Evolutionary conservation across 1,140 invertebrate genomes (phyloP).

Genomic region (Varroa destructor): DNA sequence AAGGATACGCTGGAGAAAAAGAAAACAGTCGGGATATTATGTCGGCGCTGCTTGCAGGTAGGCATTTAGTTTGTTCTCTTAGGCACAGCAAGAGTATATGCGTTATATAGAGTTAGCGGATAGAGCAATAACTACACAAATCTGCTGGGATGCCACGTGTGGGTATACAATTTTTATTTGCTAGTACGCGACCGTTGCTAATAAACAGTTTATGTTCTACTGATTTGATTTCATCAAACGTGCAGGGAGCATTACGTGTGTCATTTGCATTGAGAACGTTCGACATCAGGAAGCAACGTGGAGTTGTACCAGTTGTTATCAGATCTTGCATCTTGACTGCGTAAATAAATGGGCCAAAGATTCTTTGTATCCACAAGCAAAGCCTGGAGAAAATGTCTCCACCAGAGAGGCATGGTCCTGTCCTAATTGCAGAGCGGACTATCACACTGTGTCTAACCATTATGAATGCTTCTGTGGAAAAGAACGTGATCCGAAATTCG

Average conservation of each 20-base stretch:
- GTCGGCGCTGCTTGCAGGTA: neutral
- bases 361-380: slow-evolving; percentile 56
- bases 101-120: no score
- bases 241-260: neutral
- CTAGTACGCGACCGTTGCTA: no score
- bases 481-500: slow-evolving; percentile 70
- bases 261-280: slow-evolving; percentile 21
- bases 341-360: slow-evolving; percentile 85
- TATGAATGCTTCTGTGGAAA: slow-evolving; percentile 29
- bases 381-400: slow-evolving; percentile 44
- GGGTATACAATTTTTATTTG: no score
- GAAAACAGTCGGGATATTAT: neutral
- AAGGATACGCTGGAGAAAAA: neutral
- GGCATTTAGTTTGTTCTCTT: no score
- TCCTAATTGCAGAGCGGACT: slow-evolving; percentile 9
- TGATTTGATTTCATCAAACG: no score
- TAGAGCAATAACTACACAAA: no score
- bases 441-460: slow-evolving; percentile 23
- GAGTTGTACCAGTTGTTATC: slow-evolving; percentile 63
- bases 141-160: no score
- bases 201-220: no score
- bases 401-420: slow-evolving; percentile 41
- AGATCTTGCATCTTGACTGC: slow-evolving; percentile 71
- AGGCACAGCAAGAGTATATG: no score
- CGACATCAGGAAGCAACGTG: slow-evolving; percentile 49